A percentile compares a stretch with the other conserved stretches of the same genome.
Evolutionary conservation across 2,888 invertebrate genomes (phyloP).

Genomic region (Psylliodes chrysocephalus): DNA sequence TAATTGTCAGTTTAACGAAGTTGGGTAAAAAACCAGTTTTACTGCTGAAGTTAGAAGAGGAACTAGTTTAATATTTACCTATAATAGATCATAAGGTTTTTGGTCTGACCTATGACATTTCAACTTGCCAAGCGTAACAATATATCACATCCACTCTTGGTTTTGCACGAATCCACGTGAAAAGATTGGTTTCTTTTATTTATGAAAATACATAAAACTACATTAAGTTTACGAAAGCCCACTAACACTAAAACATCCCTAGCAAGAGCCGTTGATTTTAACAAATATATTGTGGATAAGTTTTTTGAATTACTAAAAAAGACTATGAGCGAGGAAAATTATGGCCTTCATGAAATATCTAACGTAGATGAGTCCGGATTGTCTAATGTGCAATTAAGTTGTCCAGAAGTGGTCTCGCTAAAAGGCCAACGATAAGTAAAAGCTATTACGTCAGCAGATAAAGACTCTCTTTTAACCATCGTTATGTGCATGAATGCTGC

Average conservation of each 20-base stretch:
- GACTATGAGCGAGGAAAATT: conserved; percentile 23
- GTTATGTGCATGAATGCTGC: conserved; percentile 12
- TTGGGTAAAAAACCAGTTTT: conserved; percentile 31
- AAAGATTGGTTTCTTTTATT: conserved; percentile 37
- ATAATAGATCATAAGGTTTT: conserved; percentile 33
- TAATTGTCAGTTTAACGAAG: no score
- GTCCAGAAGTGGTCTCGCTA: no score
- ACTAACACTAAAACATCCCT: conserved; percentile 36
- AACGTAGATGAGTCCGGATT: conserved; percentile 35
- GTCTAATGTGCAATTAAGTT: conserved; percentile 29
- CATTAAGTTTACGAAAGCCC: conserved; percentile 32
- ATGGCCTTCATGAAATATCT: conserved; percentile 24
- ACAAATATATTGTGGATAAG: conserved; percentile 29
- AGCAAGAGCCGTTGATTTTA: conserved; percentile 34
- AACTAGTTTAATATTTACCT: conserved; percentile 29
- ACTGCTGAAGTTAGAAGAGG: conserved; percentile 9
- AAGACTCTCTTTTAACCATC: conserved; percentile 20
- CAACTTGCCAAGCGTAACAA: conserved; percentile 34
- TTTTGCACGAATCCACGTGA: conserved; percentile 33
- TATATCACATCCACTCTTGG: conserved; percentile 31
- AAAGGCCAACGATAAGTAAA: conserved; percentile 27
- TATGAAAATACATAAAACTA: conserved; percentile 32
- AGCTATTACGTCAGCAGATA: conserved; percentile 23
- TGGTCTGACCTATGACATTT: conserved; percentile 37
- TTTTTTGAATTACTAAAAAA: conserved; percentile 33